These are phyloP conservation scores for Pristionchus pacificus DNA, from an alignment of 1,140 invertebrate species.

Conservation along the genomic window DNA sequence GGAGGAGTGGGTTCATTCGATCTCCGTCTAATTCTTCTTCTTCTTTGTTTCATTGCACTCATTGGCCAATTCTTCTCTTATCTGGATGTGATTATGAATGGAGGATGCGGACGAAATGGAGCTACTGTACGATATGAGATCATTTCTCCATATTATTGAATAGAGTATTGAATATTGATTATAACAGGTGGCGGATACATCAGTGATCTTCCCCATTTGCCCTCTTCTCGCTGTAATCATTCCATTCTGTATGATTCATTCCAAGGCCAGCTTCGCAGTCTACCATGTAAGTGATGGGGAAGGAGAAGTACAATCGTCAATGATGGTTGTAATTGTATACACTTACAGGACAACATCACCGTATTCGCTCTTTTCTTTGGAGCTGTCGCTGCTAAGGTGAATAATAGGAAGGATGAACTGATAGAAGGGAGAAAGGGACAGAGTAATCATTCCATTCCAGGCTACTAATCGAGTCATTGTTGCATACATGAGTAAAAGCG, in stretches of 20 bases:
- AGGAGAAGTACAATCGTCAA: too few species aligned
- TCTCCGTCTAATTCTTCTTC: conserved; percentile 39
- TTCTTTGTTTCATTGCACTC: conserved; percentile 22
- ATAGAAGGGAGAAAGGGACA: not conserved
- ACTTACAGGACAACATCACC: conserved; percentile 78
- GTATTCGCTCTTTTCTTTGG: conserved; percentile 90
- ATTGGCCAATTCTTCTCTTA: conserved; percentile 44
- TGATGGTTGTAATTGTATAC: too few species aligned
- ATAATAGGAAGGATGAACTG: not conserved
- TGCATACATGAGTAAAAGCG: conserved; percentile 98
- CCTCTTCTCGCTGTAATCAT: conserved; percentile 83
- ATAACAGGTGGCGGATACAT: conserved; percentile 73
- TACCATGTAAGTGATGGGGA: conserved; percentile 65
- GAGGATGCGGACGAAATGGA: conserved; percentile 92
- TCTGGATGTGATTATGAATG: conserved; percentile 66
- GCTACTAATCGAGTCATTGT: conserved; percentile 88
- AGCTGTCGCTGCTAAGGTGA: conserved; percentile 78
- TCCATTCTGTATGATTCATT: conserved; percentile 85
- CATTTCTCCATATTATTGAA: conserved; percentile 18
- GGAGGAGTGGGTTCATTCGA: conserved; percentile 44
- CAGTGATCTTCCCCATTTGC: conserved; percentile 89
- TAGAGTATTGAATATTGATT: not conserved
- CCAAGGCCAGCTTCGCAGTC: conserved; percentile 80
- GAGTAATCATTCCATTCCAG: too few species aligned
- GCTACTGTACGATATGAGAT: conserved; percentile 78